Evolutionary conservation across 2,113 vertebrate genomes (phyloP), one percentile per base, ranked within the genome.

Genomic region (Cynoglossus semilaevis): DNA sequence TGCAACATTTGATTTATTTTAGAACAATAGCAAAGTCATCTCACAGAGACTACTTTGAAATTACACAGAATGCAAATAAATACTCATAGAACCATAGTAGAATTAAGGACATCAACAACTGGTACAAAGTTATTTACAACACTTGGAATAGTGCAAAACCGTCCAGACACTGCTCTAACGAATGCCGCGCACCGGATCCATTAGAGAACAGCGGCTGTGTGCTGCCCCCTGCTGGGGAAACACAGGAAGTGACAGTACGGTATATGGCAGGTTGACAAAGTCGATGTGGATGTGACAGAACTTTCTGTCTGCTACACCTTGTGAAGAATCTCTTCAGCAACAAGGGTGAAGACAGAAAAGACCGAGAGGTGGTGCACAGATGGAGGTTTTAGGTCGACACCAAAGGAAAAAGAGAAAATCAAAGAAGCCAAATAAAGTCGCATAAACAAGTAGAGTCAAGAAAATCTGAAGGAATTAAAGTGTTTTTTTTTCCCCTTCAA

Each of bases 21-120:
- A 29, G 5, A 85, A 90, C 86, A 86, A 84, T 76, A 82, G 58
- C 74, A 88, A 90, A 88, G 86, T 41, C 72, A 79, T 91, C 90
- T 92, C 91, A 91, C 90, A 89, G 90, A 92, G 91, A 88, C 76
- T 49, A 87, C 88, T 89, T 87, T 85, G 82, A 80, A 29, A 83
- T 89, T 81, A 90, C 86, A 89, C 73, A 81, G 51, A 87, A 88
- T 71, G 68, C 86, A 90, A 89, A 92, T 90, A 92, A 92, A 92
- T 92, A 58, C 9, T 13, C 45, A 15, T 46, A 47, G 58, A 51
- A 85, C 69, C 62, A 72, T 79, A 69, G 63, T 72, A 81, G 81
- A 89, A 80, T 88, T 81, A 81, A 74, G 44, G 79, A 80, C 74
- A 70, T 63, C 54, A 76, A 88, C 72, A 87, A 83, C 63, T 48